Evolutionary conservation across 2,797 vertebrate genomes (phyloP).

Genomic region (Oreochromis grahami): DNA sequence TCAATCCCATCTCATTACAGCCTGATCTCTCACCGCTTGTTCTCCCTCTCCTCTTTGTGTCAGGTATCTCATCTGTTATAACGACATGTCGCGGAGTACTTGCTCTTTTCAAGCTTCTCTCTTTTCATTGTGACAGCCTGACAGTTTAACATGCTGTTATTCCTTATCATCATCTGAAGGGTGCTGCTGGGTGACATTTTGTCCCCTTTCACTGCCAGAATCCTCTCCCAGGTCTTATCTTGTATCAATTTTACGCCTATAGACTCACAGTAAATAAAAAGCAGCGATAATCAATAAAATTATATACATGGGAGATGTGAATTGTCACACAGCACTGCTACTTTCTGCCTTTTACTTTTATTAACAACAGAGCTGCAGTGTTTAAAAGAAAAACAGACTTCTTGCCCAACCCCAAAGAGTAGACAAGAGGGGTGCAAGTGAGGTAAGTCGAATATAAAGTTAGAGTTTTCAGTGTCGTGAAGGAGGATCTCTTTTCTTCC

Average conservation of each 20-base stretch:
- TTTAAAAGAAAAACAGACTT: neutral
- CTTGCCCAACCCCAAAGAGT: neutral
- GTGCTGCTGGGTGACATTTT: neutral
- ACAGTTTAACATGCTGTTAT: slow-evolving; percentile 25
- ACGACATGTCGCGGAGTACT: neutral
- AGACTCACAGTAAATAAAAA: fast-evolving
- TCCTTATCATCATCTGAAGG: neutral
- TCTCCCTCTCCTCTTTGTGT: neutral
- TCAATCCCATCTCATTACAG: neutral
- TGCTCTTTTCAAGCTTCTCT: slow-evolving; percentile 28
- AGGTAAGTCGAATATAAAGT: neutral
- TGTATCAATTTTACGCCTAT: neutral
- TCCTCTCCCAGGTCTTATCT: neutral
- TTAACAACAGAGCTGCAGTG: neutral
- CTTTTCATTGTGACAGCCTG: slow-evolving; percentile 29
- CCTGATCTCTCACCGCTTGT: neutral
- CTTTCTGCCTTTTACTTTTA: neutral
- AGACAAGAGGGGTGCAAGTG: neutral
- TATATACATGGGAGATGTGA: neutral
- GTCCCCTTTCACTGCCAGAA: neutral
- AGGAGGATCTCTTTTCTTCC: neutral
- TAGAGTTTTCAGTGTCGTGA: neutral
- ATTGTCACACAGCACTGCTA: neutral
- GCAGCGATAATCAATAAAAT: neutral
- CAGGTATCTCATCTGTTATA: slow-evolving; percentile 15